phyloP scores from a whole-genome alignment of 2,113 vertebrate species.

The Spizaetus ornatus region DNA sequence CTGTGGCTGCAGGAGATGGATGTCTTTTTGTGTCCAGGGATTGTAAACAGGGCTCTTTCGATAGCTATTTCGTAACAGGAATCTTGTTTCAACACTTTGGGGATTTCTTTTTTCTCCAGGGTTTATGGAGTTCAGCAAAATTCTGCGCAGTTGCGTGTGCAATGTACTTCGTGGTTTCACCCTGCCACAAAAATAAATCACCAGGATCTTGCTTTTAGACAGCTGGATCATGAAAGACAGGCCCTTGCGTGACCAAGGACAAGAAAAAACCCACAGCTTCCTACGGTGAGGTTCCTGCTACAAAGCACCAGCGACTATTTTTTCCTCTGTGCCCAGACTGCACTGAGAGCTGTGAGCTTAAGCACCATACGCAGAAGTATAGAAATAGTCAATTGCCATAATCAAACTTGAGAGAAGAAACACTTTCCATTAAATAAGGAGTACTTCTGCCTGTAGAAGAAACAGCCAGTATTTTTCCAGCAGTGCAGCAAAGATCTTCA shows the following conservation, averaged over 20 bases:
- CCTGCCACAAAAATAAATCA: neutral
- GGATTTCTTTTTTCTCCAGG: neutral
- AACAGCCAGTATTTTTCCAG: neutral
- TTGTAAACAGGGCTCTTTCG: constrained; percentile 11
- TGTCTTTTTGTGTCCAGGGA: neutral
- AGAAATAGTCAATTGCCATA: neutral
- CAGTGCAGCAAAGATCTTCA: neutral
- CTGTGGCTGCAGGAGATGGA: neutral
- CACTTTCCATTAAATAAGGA: neutral
- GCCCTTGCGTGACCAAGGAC: neutral
- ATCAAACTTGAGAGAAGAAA: neutral
- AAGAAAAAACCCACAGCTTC: neutral
- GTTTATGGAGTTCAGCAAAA: constrained; percentile 31
- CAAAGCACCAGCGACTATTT: neutral
- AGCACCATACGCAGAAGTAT: neutral
- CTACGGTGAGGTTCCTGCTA: neutral
- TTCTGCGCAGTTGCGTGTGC: neutral
- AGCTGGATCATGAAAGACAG: neutral
- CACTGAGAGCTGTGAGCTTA: neutral
- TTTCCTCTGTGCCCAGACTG: neutral
- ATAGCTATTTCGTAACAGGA: constrained; percentile 25
- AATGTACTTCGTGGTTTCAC: neutral
- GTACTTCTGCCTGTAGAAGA: neutral
- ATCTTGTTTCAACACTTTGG: constrained; percentile 41
- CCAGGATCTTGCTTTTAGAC: neutral